Base-by-base conservation (phyloP, 2,113 vertebrate species). In the Rhea pennata region DNA sequence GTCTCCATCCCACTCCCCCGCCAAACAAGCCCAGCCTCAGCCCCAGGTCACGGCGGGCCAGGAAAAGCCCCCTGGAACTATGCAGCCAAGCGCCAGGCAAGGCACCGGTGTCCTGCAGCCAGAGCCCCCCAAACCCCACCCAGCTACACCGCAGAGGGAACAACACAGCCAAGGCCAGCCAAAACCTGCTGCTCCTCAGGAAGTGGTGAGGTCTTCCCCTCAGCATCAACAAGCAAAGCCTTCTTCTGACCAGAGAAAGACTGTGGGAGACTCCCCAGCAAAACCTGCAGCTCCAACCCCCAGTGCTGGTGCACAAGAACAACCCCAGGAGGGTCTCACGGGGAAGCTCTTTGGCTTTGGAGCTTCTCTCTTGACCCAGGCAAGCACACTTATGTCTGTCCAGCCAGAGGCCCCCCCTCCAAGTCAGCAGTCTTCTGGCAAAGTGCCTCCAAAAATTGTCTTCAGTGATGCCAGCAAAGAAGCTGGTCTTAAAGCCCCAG, bases 291-390 rank as follows among this genome's bases (percentile, higher is more conserved):
- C 90, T 36, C 65, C 94, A 0, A 40, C 87, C 29, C 88, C 97
- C 0, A 78, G 94, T n/a, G 50, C 98, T 80, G 98, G 98, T 59
- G 98, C 98, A 50, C 98, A 98, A 14, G 99, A 99, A 84, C 99
- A 99, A 96, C 97, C 98, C 75, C 99, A 99, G 96, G 99, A 99
- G 54, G 99, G 99, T 70, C 98, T 99, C 93, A 99, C 99, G 1
- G 99, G 99, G 92, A 99, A 99, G 97, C 98, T 99, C 85, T 99
- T 99, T 1, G 99, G 99, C 76, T 99, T 99, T 4, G 99, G 99
- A 26, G 99, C 99, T 0, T 99, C 99, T 24, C 98, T 99, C 33
- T 98, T 99, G 87, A 99, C 99, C 97, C 99, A 99, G 97, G 99
- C 99, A 10, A 99, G 98, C 96, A 99, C 98, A 7, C 98, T 99